A percentile compares a stretch with the other conserved stretches of the same genome.
Evolutionary conservation across 23 tunicate genomes (phyloP).

Genomic region (Ciona savignyi): DNA sequence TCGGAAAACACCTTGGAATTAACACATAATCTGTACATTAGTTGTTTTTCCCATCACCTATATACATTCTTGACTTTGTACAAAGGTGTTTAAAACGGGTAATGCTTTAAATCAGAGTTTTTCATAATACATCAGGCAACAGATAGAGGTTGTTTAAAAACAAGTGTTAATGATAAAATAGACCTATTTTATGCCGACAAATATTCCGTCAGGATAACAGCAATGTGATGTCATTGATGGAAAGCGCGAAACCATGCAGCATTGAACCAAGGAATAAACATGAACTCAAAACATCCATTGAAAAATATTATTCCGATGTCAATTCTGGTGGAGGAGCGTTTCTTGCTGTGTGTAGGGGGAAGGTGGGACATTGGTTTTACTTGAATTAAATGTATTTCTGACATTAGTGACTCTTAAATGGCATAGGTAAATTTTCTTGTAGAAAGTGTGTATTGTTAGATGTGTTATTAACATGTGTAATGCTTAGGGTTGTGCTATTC

Average conservation of each 20-base stretch:
- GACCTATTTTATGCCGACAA: no score
- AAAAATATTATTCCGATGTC: slow-evolving; percentile 62
- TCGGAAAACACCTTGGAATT: no score
- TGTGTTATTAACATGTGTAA: background rate
- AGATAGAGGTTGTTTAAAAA: no score
- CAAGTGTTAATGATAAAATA: no score
- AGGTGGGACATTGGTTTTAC: slow-evolving; percentile 40
- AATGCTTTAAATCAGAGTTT: no score
- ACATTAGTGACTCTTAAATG: background rate
- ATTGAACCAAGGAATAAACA: slow-evolving; percentile 50
- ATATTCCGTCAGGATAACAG: slow-evolving; percentile 17
- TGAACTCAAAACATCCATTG: slow-evolving; percentile 53
- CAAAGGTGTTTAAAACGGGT: no score
- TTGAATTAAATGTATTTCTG: background rate
- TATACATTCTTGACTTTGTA: no score
- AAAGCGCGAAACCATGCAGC: slow-evolving; percentile 53
- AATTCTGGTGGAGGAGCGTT: slow-evolving; percentile 60
- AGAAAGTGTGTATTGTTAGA: background rate
- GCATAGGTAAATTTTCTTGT: background rate
- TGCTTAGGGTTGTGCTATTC: no score
- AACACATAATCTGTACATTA: no score
- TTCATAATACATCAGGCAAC: no score
- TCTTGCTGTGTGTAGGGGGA: slow-evolving; percentile 91
- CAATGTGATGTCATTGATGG: slow-evolving; percentile 30
- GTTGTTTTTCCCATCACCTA: no score